phyloP scores from a whole-genome alignment of 2,797 vertebrate genomes.

The Notolabrus celidotus region DNA sequence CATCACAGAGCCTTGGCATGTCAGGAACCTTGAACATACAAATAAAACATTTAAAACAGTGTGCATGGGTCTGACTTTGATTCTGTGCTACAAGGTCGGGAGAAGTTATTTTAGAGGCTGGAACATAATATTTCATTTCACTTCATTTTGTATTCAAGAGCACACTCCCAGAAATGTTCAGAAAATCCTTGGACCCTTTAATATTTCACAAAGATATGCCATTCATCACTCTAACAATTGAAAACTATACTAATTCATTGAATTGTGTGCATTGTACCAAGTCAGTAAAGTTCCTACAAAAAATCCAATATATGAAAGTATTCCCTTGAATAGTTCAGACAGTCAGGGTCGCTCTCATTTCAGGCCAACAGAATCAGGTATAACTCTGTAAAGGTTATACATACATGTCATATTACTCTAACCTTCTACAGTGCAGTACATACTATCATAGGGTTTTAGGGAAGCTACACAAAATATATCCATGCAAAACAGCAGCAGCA shows the following conservation, averaged over 20 bases:
- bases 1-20: slow-evolving; percentile 30
- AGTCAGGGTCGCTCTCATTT: background rate
- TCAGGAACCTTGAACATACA: slow-evolving; percentile 49
- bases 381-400: background rate
- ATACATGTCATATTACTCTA: no score
- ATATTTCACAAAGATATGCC: background rate
- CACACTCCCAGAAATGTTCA: slow-evolving; percentile 1
- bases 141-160: slow-evolving; percentile 20
- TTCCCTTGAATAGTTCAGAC: background rate
- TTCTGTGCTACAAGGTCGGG: slow-evolving; percentile 19
- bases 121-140: slow-evolving; percentile 26
- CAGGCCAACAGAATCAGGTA: background rate
- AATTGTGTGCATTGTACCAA: background rate
- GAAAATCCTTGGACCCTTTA: background rate
- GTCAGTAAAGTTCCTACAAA: background rate
- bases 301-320: background rate
- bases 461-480: no score
- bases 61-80: slow-evolving; percentile 25
- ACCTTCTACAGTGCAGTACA: no score
- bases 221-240: background rate
- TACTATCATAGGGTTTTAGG: no score
- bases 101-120: slow-evolving; percentile 8
- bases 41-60: slow-evolving; percentile 53
- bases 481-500: no score
- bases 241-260: background rate